Conservation (phyloP, 2,797 vertebrate species). For the Numenius phaeopus region DNA sequence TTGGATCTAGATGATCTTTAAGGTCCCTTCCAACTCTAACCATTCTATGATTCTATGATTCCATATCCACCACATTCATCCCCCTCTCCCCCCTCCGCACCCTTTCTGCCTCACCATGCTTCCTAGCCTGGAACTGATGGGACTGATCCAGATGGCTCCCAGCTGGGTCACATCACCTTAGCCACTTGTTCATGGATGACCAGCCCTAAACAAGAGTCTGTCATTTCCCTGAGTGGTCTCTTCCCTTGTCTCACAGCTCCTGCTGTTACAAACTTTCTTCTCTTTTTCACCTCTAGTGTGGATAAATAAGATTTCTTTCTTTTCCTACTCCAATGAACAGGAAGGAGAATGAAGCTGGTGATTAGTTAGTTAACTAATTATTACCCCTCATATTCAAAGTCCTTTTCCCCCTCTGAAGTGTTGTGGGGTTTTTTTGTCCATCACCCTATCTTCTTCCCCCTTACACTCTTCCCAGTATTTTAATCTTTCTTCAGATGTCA, state of each 20-base stretch:
- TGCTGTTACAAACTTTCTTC: neutral
- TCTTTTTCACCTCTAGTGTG: neutral
- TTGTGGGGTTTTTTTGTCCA: rapidly evolving
- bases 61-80: neutral
- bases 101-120: neutral
- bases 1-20: too few species aligned
- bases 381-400: neutral
- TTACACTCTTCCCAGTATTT: neutral
- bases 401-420: neutral
- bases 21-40: too few species aligned
- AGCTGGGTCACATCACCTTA: neutral
- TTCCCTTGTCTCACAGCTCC: neutral
- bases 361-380: neutral
- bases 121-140: neutral
- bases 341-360: neutral
- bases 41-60: too few species aligned
- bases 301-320: neutral
- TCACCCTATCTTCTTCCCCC: neutral
- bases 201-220: neutral
- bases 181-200: neutral
- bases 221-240: neutral
- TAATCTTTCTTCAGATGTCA: neutral
- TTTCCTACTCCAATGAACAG: neutral
- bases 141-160: neutral
- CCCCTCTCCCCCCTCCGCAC: rapidly evolving